Evolutionary conservation across 2,888 invertebrate species (phyloP), one percentile per base, ranked within the genome.

Genomic region (Tineola bisselliella): DNA sequence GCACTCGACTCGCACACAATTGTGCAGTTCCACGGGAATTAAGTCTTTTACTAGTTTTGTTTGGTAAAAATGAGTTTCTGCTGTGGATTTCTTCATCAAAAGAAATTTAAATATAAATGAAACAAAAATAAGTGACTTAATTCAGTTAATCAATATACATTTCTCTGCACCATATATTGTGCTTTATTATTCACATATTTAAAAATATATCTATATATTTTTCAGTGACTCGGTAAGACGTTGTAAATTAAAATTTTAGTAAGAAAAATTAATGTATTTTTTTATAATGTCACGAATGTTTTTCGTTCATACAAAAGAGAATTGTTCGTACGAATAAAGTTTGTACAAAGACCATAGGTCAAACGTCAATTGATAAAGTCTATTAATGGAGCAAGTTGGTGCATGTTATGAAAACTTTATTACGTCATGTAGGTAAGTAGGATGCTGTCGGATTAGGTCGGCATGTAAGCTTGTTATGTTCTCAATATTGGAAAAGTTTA

Each of bases 401-500:
- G 25, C n/a, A 68, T 69, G 66, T 68, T 64, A 67, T 64, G 65
- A 65, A 31, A 76, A 65, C 70, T 69, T n/a, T 62, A 63, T 66
- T 68, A 67, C 69, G 67, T 65, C 64, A 65, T 62, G 64, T 63
- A 66, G 68, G 65, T 69, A 65, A 58, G 65, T 66, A 59, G 66
- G 66, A 69, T 70, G 70, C 71, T 71, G 68, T 68, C 67, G 70
- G 72, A 76, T 79, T 75, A 76, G 69, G 66, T 19, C 59, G 44
- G 12, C 70, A 73, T 75, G 73, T 76, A 73, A 76, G 75, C 75
- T 74, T 74, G 73, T 77, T 78, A 76, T 76, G 77, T 76, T 72
- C 69, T 68, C 73, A 67, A 76, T 79, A 81, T 81, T 80, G 77
- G 76, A 80, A 80, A 81, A 81, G 71, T 81, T 81, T 72, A 68